These are phyloP conservation scores for Drosophila athabasca DNA, from an alignment of 1,140 invertebrate genomes.

Conservation along the genomic window DNA sequence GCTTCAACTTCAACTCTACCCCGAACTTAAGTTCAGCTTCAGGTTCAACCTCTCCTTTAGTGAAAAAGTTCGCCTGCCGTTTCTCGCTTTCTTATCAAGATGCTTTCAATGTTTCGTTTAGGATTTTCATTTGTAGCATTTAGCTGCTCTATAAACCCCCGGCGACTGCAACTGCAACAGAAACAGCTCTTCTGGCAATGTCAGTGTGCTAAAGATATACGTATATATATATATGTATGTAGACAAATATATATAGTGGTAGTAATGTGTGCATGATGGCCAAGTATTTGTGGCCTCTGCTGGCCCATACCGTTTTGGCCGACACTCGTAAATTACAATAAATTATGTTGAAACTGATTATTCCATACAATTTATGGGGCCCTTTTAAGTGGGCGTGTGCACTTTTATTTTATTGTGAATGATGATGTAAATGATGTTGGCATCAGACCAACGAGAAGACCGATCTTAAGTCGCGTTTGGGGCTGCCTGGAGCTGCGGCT, in stretches of 20 bases:
- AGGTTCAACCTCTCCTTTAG: slow-evolving; percentile 15
- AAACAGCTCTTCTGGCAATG: slow-evolving; percentile 66
- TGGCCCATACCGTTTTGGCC: slow-evolving; percentile 56
- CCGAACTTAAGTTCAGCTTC: slow-evolving; percentile 12
- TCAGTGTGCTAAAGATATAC: slow-evolving; percentile 33
- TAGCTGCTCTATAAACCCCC: slow-evolving; percentile 24
- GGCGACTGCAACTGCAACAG: not conserved
- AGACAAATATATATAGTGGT: slow-evolving; percentile 19
- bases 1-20: slow-evolving; percentile 26
- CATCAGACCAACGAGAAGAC: slow-evolving; percentile 35
- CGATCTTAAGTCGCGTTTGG: slow-evolving; percentile 21
- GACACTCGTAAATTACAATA: slow-evolving; percentile 82
- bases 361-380: slow-evolving; percentile 80
- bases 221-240: slow-evolving; percentile 8
- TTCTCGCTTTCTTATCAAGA: slow-evolving; percentile 67
- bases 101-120: slow-evolving; percentile 81
- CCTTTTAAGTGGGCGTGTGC: slow-evolving; percentile 80
- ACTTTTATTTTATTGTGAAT: slow-evolving; percentile 83
- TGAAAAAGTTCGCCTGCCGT: slow-evolving; percentile 43
- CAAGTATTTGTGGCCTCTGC: slow-evolving; percentile 27
- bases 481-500: slow-evolving; percentile 23
- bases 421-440: slow-evolving; percentile 81
- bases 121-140: slow-evolving; percentile 82
- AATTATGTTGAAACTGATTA: slow-evolving; percentile 82
- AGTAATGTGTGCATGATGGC: slow-evolving; percentile 18